Base-by-base conservation (phyloP, 2,113 vertebrate genomes). In the Muntiacus reevesi region DNA sequence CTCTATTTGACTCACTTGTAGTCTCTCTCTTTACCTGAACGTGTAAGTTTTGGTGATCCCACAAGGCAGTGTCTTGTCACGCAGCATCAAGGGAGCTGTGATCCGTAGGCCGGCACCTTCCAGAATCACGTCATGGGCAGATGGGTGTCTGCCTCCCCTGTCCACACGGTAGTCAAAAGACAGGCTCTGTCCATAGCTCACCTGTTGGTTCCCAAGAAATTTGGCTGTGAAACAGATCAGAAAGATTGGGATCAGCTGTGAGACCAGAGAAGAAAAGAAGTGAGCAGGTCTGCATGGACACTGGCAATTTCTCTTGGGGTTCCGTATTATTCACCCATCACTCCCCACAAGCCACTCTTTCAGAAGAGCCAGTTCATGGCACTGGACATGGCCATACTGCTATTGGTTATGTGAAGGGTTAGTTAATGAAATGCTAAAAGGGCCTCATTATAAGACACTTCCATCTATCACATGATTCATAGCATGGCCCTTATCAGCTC, bases 141-240 rank as follows among this genome's bases (percentile, higher is more conserved):
- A 99, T 0, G 99, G 99, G 12, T 98, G 98, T 8, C 98, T 99
- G 15, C 99, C 99, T 17, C 99, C 99, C 50, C 99, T 98, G 98
- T 99, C 99, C 98, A 99, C 98, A 28, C 99, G 99, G 97, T 99
- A 98, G 30, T 98, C 98, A 10, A 99, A 99, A 94, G 99, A 99
- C 3, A 99, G 95, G 0, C 47, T 99, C 98, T 99, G 99, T 7
- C 99, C 99, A 0, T 99, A 99, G 98, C 99, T 99, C 97, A 99
- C 97, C 64, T 99, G 98, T 97, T 99, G 99, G 90, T 99, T 99
- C 27, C 99, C 99, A 0, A 99, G 99, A 98, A 99, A 99, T 76
- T 98, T 98, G 9, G 92, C 99, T 99, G 90, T 7, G 54, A 93
- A 95, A 76, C 21, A 89, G 91, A 97, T 33, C 45, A 50, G 57